Percentiles rank a stretch among this genome's conserved stretches.
Evolutionary conservation across 2,113 vertebrate genomes (phyloP).

Genomic region (Rhineura floridana): DNA sequence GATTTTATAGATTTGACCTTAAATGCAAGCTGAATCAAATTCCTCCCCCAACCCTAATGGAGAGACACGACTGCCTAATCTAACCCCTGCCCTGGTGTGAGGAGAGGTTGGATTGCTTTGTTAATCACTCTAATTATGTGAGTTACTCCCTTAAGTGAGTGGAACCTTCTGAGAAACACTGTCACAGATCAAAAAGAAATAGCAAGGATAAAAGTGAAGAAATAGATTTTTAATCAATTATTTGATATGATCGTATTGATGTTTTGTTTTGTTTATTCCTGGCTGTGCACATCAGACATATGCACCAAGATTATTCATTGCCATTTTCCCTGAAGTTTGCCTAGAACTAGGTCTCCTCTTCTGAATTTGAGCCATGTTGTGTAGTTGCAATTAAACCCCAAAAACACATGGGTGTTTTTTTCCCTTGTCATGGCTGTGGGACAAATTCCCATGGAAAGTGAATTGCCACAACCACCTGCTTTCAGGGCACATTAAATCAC

Average conservation of each 20-base stretch:
- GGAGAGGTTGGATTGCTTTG: too few relatives aligned
- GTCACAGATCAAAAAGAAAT: background rate
- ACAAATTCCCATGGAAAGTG: background rate
- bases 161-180: background rate
- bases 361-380: background rate
- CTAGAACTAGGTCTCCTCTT: background rate
- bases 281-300: background rate
- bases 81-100: too few relatives aligned
- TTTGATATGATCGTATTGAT: background rate
- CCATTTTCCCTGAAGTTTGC: background rate
- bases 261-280: background rate
- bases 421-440: background rate
- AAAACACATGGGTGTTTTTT: background rate
- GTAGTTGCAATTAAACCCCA: background rate
- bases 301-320: conserved; percentile 1
- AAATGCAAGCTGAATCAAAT: too few relatives aligned
- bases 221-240: background rate
- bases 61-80: too few relatives aligned
- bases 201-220: background rate
- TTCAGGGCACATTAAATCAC: background rate
- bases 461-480: background rate
- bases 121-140: background rate
- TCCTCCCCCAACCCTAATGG: too few relatives aligned
- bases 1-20: too few relatives aligned
- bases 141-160: background rate